Evolutionary conservation across 2,113 vertebrate genomes (phyloP).

Genomic region (Okapia johnstoni): DNA sequence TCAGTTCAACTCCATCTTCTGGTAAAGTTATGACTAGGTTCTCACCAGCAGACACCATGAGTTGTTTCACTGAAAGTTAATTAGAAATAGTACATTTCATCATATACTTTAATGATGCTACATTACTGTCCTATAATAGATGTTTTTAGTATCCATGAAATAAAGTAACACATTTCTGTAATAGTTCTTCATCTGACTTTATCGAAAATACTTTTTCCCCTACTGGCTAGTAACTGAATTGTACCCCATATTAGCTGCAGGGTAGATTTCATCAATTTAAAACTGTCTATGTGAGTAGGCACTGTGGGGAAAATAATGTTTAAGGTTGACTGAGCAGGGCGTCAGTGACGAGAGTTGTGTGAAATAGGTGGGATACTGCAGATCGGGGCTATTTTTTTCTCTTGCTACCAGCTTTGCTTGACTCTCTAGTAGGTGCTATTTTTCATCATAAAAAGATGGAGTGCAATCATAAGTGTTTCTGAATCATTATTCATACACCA

Average conservation of each 20-base stretch:
- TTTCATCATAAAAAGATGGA: background rate
- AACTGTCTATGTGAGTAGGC: background rate
- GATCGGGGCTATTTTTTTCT: background rate
- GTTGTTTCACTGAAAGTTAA: conserved; percentile 74
- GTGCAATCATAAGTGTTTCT: background rate
- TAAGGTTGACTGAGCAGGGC: background rate
- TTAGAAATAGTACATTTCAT: background rate
- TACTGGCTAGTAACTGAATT: background rate
- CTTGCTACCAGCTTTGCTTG: background rate
- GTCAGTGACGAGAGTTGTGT: background rate
- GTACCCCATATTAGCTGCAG: background rate
- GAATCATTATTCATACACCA: background rate
- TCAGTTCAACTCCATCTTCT: conserved; percentile 76
- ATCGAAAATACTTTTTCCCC: background rate
- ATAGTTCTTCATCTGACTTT: background rate
- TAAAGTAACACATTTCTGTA: background rate
- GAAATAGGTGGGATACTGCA: background rate
- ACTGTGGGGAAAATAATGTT: background rate
- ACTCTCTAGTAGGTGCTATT: background rate
- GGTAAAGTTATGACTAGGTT: conserved; percentile 77
- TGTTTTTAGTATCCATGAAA: background rate
- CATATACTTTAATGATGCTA: background rate
- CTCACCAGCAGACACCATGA: conserved; percentile 79
- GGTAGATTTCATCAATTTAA: background rate
- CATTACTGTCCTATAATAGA: background rate